These are phyloP conservation scores for Mastacembelus armatus DNA, from an alignment of 2,797 vertebrate genomes.

Conservation along the genomic window DNA sequence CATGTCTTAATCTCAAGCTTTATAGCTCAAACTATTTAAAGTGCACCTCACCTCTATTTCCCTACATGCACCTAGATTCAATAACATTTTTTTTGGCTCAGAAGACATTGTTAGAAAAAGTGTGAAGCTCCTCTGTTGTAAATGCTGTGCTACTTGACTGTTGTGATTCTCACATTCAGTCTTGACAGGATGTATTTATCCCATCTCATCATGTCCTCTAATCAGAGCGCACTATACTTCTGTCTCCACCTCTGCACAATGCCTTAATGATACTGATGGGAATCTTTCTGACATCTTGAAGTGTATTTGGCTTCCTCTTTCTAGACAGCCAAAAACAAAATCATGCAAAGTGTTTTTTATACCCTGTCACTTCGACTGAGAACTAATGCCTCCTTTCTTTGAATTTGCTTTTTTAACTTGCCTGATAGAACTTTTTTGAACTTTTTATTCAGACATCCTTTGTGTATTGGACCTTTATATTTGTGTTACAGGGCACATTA, in stretches of 20 bases:
- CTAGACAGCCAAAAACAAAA: constrained; percentile 3
- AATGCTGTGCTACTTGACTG: constrained; percentile 45
- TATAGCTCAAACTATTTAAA: constrained; percentile 36
- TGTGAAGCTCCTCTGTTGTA: constrained; percentile 20
- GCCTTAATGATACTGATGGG: constrained; percentile 24
- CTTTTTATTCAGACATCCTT: neutral
- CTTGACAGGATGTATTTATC: constrained; percentile 56
- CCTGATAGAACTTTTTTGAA: neutral
- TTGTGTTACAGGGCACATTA: neutral
- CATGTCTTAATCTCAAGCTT: constrained; percentile 54
- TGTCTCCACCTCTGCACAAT: constrained; percentile 1
- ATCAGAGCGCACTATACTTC: constrained; percentile 42
- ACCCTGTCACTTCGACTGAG: constrained; percentile 12
- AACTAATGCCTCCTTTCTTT: neutral
- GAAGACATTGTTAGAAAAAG: constrained; percentile 26
- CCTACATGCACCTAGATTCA: constrained; percentile 18
- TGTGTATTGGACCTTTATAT: neutral
- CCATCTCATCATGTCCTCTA: constrained; percentile 36
- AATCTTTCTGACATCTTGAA: constrained; percentile 7
- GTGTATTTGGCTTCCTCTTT: constrained; percentile 20
- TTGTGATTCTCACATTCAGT: constrained; percentile 37
- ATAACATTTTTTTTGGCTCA: constrained; percentile 32
- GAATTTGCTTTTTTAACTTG: neutral
- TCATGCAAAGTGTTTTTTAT: constrained; percentile 1
- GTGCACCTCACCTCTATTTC: constrained; percentile 34